Evolutionary conservation across 2,797 vertebrate genomes (phyloP).

Genomic region (Emys orbicularis): DNA sequence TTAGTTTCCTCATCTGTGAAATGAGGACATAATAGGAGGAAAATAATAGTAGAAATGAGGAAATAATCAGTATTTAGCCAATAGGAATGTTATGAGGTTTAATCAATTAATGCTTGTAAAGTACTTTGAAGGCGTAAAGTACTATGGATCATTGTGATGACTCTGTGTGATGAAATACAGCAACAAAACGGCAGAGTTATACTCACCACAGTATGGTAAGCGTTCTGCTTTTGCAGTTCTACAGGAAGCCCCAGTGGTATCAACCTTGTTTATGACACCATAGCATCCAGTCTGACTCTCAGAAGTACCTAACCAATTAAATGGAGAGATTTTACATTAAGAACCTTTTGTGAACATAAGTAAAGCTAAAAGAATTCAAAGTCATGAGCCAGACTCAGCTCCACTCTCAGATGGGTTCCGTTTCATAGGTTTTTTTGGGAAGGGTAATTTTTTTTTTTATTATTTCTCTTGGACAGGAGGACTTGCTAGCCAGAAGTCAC

Average conservation of each 20-base stretch:
- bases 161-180: background rate
- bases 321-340: background rate
- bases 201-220: conserved; percentile 51
- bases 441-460: too few species aligned
- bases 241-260: conserved; percentile 48
- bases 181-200: background rate
- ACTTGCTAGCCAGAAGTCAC: background rate
- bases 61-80: background rate
- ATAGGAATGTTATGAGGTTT: background rate
- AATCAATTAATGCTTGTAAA: background rate
- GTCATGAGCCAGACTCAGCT: background rate
- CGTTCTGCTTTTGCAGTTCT: conserved; percentile 15
- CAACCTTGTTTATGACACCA: conserved; percentile 51
- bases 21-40: background rate
- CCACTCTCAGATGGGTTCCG: background rate
- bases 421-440: background rate
- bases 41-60: too few species aligned
- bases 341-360: background rate
- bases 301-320: conserved; percentile 5
- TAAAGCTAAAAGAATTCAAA: background rate
- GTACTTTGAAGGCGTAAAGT: background rate
- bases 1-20: background rate
- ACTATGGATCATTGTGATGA: background rate
- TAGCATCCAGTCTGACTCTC: conserved; percentile 31
- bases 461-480: background rate